Evolutionary conservation across 2,113 vertebrate species (phyloP), one percentile per base, ranked within the genome.

Genomic region (Lamprotornis superbus): DNA sequence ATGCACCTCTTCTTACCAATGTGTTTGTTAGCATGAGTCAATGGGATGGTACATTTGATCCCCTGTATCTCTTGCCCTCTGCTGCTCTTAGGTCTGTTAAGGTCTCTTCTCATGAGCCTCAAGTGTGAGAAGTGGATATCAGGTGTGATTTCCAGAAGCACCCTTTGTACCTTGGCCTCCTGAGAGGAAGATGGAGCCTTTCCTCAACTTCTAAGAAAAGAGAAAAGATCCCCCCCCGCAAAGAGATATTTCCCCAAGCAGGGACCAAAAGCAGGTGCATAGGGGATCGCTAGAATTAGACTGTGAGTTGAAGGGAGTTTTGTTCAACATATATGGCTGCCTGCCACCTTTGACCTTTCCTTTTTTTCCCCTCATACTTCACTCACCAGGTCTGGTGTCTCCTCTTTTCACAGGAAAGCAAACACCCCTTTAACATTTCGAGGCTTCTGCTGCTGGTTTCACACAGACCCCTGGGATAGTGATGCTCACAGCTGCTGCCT

Each of bases 11-110:
- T 75, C 42, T 89, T 30, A 2, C 27, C 56, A 35, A 12, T n/a
- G 39, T 50, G 25, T 81, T 57, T 84, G 79, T 63, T 88, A 74
- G 35, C 14, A 10, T 18, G 6, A 88, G 79, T 90, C 52, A 70
- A 50, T 88, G 60, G 91, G 85, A 35, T 39, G 35, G 60, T 82
- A 77, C 82, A 90, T 88, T 55, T 93, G 87, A 92, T 94, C 85
- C 35, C 25, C 10, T 0, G 1, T 56, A 28, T 81, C n/a, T 53
- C 63, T 77, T 59, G 44, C 55, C 39, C 59, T 92, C 60, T 92
- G 71, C 86, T 21, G 31, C 56, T 39, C 39, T 42, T 69, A 18
- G 4, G 33, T 61, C 68, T 86, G 37, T 42, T 92, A 65, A 78
- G 52, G n/a, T 90, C 55, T 93, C 33, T 73, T 80, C 75, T 83